Evolutionary conservation across 2,888 invertebrate genomes (phyloP), one percentile per base, ranked within the genome.

Genomic region (Mesorhabditis belari): DNA sequence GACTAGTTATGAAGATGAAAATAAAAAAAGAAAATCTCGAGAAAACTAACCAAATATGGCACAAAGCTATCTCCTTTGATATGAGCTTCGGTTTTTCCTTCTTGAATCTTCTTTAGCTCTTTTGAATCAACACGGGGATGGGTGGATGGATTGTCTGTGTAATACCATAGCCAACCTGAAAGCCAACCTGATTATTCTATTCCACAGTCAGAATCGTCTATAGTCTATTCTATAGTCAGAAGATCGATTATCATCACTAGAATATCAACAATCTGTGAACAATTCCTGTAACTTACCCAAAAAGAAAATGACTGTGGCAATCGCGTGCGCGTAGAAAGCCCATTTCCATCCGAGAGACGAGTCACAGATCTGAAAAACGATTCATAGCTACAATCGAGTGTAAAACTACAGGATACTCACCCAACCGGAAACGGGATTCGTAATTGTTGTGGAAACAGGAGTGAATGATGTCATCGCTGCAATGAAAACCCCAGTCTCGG

Each of bases 381-480:
- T 56, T 35, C 21, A 21, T 17, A 17, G 51, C 52, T n/a, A 12
- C 9, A 29, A n/a, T 9, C 19, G 23, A 12, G 19, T 44, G 54
- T 63, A 57, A 25, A 44, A 19, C 19, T 23, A n/a, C 9, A 21
- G 28, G 24, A 21, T 19, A 61, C 62, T 59, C 61, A 76, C 74
- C 49, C 62, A 70, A 65, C 76, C 77, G 5, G 76, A 65, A 6
- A 75, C 63, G 1, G 75, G 69, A 57, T 76, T 77, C 9, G 76
- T 77, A 58, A 77, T 64, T 2, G 66, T 64, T 3, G 70, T 65
- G 17, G 77, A 68, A 9, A 75, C 61, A 2, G 77, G 73, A 21
- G 76, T 70, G 64, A 77, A 77, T 55, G 73, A 73, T 17, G 77
- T 77, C 27, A 77, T 60, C 55, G 74, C 67, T 23, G 70, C 66